These are phyloP conservation scores for Notarius quadriscutis DNA, from an alignment of 2,113 vertebrate genomes.

Conservation along the genomic window DNA sequence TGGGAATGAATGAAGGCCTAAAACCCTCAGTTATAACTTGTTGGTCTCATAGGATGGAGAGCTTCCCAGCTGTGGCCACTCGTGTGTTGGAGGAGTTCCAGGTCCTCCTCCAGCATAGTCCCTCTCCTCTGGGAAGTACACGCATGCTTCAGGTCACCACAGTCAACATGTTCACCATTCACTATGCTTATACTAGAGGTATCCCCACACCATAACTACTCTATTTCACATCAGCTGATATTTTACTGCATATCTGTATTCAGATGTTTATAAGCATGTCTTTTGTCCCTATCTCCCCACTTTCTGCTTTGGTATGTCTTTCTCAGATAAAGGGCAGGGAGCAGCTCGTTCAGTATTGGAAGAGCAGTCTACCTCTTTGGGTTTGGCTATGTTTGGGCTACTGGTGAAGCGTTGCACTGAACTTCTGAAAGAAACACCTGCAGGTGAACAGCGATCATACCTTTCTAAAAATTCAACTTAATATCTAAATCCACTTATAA, in stretches of 20 bases:
- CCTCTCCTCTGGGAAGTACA: conserved; percentile 84
- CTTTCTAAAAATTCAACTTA: not conserved
- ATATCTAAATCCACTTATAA: not conserved
- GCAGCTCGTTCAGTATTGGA: conserved; percentile 86
- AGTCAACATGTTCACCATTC: conserved; percentile 97
- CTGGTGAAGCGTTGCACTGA: conserved; percentile 87
- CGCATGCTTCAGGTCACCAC: conserved; percentile 94
- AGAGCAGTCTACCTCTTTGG: conserved; percentile 88
- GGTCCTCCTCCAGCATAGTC: conserved; percentile 87
- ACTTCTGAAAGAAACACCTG: conserved; percentile 78
- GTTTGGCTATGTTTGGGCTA: conserved; percentile 90
- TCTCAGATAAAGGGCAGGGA: conserved; percentile 63
- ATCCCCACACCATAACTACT: not conserved
- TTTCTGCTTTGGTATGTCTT: conserved; percentile 15
- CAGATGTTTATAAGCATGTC: not conserved
- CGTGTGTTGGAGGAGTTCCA: conserved; percentile 90
- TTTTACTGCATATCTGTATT: not conserved
- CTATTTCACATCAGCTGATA: not conserved
- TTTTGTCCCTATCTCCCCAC: conserved; percentile 52
- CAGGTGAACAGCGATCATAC: conserved; percentile 73
- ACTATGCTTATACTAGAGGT: conserved; percentile 89
- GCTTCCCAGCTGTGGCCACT: conserved; percentile 83
- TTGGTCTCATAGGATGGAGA: conserved; percentile 88
- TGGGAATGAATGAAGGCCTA: not conserved
- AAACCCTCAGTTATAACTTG: conserved; percentile 21